phyloP scores from a whole-genome alignment of 2,797 vertebrate species.

The Molossus alvarezi region DNA sequence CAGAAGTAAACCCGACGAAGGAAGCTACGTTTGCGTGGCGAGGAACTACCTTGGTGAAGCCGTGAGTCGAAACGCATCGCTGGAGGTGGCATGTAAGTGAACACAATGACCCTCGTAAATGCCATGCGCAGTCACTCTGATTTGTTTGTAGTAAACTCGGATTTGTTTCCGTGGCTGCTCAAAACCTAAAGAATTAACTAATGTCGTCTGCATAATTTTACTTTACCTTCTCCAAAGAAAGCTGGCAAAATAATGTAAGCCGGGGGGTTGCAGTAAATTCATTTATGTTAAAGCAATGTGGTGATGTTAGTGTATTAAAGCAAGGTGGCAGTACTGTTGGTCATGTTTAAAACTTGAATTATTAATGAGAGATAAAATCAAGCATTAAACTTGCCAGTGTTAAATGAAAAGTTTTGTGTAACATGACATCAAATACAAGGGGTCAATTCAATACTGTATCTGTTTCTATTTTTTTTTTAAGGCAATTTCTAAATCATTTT shows the following conservation, averaged over 20 bases:
- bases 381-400: conserved; percentile 64
- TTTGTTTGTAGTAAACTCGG: neutral
- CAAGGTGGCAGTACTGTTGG: neutral
- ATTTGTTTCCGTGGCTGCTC: neutral
- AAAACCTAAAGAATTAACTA: neutral
- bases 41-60: conserved; percentile 99
- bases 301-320: neutral
- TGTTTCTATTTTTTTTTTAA: neutral
- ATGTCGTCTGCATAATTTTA: conserved; percentile 12
- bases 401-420: conserved; percentile 53
- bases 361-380: conserved; percentile 71
- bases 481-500: neutral
- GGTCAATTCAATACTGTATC: neutral
- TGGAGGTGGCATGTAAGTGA: conserved; percentile 99
- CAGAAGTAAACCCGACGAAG: conserved; percentile 98
- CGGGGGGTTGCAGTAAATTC: neutral
- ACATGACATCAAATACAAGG: neutral
- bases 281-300: neutral
- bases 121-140: neutral
- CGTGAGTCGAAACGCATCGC: conserved; percentile 97
- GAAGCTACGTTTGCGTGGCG: conserved; percentile 98
- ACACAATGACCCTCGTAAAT: neutral
- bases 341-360: conserved; percentile 80
- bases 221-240: conserved; percentile 28
- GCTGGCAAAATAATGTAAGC: conserved; percentile 11